phyloP scores from a whole-genome alignment of 2,888 invertebrate genomes.

The Drosophila melanosoma region DNA sequence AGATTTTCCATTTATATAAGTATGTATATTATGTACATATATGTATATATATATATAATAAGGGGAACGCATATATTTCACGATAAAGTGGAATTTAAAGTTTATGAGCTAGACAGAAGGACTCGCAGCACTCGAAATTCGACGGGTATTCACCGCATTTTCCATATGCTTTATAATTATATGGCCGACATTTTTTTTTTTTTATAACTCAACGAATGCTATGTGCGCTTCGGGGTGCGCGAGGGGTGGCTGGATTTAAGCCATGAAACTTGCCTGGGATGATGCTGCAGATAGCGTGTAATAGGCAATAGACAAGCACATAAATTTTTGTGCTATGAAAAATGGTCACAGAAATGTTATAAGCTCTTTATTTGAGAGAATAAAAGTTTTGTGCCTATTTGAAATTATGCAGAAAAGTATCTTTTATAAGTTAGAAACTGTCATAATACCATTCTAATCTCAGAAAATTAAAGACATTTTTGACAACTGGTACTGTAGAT shows the following conservation, averaged over 20 bases:
- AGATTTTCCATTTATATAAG: slow-evolving; percentile 58
- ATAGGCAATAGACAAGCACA: slow-evolving; percentile 57
- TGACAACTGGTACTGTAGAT: neutral
- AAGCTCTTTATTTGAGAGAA: slow-evolving; percentile 10
- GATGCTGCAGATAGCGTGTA: slow-evolving; percentile 49
- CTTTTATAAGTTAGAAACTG: neutral
- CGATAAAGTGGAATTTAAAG: slow-evolving; percentile 75
- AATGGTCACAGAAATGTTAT: slow-evolving; percentile 23
- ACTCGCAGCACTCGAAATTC: slow-evolving; percentile 20
- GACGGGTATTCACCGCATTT: slow-evolving; percentile 39
- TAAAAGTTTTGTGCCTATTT: slow-evolving; percentile 10
- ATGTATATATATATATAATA: slow-evolving; percentile 57
- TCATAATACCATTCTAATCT: neutral
- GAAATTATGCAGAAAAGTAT: neutral
- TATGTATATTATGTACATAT: slow-evolving; percentile 27
- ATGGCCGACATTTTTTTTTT: slow-evolving; percentile 53
- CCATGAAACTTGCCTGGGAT: slow-evolving; percentile 21
- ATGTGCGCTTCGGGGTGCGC: slow-evolving; percentile 30
- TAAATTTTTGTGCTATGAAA: slow-evolving; percentile 42
- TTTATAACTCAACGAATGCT: slow-evolving; percentile 60
- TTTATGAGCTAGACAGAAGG: slow-evolving; percentile 70
- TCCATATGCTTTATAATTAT: slow-evolving; percentile 66
- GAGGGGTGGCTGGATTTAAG: neutral
- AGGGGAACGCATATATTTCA: slow-evolving; percentile 56
- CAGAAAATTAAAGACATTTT: neutral